Evolutionary conservation across 1,140 invertebrate genomes (phyloP), one percentile per base, ranked within the genome.

Genomic region (Drosophila equinoxialis): DNA sequence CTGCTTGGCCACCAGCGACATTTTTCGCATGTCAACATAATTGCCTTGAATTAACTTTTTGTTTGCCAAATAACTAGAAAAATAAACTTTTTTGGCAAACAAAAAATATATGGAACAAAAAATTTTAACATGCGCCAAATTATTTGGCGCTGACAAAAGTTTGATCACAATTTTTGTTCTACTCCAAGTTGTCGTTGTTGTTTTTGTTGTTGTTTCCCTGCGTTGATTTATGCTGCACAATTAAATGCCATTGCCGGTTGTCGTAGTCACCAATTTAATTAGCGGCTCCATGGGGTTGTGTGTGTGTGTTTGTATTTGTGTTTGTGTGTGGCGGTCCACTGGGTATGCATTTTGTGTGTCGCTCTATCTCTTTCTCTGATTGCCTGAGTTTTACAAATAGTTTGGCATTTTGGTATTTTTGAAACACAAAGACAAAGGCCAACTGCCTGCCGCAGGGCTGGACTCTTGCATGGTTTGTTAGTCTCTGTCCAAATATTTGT

Each of bases 11-110:
- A 60, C 37, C 74, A 66, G 84, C 30, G 60, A 80, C 81, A 84
- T 89, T 89, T 89, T 89, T 81, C 77, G 77, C 84, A 81, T 89
- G 84, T 89, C 84, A 84, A 84, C 80, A 81, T 89, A 89, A 89
- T 89, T 89, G 84, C 84, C 85, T 65, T 74, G 83, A 87, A 87
- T 87, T 89, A 86, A 89, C 84, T 89, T 89, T 89, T 78, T 82
- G 70, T 72, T 89, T 67, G 65, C 68, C 78, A 59, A 77, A 70
- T 55, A 73, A 73, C 39, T 51, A 51, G 17, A 68, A 55, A 64
- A 73, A 76, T 54, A 71, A 42, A 51, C 57, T 63, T 74, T 51
- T 60, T 26, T 33, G 35, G 37, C 48, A 13, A 57, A 17, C 41
- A 39, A 13, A 39, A 39, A 39, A 39, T 5, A 39, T 3, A n/a